phyloP scores from a whole-genome alignment of 92 coral and sea anemone species.

The Palythoa heliodiscus region DNA sequence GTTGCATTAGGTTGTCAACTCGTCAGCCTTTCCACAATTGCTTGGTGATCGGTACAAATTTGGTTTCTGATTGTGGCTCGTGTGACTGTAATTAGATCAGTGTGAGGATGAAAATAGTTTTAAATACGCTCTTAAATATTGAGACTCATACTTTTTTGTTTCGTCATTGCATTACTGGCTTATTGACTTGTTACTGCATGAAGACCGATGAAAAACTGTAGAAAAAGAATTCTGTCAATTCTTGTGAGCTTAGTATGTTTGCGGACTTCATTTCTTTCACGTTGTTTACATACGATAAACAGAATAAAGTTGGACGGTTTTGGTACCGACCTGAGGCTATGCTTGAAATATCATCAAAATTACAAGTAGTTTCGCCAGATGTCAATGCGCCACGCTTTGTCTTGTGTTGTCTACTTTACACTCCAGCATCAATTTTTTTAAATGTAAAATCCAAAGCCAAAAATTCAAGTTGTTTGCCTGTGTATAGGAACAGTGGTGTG shows the following conservation, averaged over 20 bases:
- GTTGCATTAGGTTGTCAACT: neutral
- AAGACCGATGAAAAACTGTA: neutral
- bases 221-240: constrained; percentile 1
- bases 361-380: neutral
- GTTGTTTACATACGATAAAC: constrained; percentile 22
- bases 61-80: neutral
- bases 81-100: constrained; percentile 2
- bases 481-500: neutral
- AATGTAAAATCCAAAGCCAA: neutral
- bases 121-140: neutral
- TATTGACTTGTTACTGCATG: neutral
- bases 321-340: neutral
- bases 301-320: neutral
- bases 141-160: neutral
- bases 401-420: neutral
- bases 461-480: neutral
- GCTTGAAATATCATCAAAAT: neutral
- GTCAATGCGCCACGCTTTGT: neutral
- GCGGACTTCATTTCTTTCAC: constrained; percentile 1
- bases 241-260: constrained; percentile 22
- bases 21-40: neutral
- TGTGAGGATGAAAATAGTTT: neutral
- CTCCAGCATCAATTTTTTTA: neutral
- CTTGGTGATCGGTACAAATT: neutral
- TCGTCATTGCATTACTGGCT: neutral